A percentile compares a stretch with the other conserved stretches of the same genome.
Conservation (phyloP, 2,797 vertebrate species). For the Luscinia megarhynchos region DNA sequence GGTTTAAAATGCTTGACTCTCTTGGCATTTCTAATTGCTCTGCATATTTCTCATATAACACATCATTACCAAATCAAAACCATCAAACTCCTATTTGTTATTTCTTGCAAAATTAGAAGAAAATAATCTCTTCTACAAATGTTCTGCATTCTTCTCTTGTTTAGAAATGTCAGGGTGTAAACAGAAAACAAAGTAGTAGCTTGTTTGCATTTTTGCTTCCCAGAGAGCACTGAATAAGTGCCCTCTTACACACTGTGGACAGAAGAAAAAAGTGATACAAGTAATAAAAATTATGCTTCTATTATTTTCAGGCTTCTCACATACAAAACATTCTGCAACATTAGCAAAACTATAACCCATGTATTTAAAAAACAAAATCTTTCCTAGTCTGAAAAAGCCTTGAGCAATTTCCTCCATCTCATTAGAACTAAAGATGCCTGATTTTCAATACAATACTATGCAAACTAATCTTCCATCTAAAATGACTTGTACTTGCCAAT, state of each 20-base stretch:
- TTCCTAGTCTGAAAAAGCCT: background rate
- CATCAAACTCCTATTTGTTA: background rate
- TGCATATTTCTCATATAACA: background rate
- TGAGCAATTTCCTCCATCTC: background rate
- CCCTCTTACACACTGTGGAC: slow-evolving; percentile 13
- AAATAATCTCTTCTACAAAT: background rate
- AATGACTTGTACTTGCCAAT: slow-evolving; percentile 1
- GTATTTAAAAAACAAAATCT: background rate
- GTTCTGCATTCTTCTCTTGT: slow-evolving; percentile 45
- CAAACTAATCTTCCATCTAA: background rate
- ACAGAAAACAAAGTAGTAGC: slow-evolving; percentile 75
- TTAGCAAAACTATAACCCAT: background rate
- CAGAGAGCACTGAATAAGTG: slow-evolving; percentile 40
- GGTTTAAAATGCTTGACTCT: background rate
- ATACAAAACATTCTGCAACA: slow-evolving; percentile 66
- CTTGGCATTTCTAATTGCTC: background rate
- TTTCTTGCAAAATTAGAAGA: background rate
- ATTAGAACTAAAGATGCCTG: background rate
- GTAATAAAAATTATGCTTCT: slow-evolving; percentile 56
- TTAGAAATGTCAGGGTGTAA: slow-evolving; percentile 70
- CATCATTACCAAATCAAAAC: background rate
- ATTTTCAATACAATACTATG: background rate
- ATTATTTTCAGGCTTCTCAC: slow-evolving; percentile 18
- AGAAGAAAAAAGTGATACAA: slow-evolving; percentile 17
- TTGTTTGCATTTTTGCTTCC: slow-evolving; percentile 58